These are phyloP conservation scores for Chascanopsetta lugubris DNA, from an alignment of 2,113 vertebrate species.

Conservation along the genomic window DNA sequence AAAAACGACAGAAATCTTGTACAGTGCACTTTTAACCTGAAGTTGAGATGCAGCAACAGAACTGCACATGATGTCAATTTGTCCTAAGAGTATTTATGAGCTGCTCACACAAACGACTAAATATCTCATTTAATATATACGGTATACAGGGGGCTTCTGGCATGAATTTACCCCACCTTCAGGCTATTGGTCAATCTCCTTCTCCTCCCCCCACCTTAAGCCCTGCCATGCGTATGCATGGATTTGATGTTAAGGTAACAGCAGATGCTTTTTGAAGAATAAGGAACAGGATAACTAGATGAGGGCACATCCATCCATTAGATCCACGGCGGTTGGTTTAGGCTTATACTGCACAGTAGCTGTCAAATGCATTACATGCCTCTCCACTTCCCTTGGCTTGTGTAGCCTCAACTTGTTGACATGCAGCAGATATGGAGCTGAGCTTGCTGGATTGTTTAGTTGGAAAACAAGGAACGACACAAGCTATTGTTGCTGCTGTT, in stretches of 20 bases:
- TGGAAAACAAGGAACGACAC: no score
- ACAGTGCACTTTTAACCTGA: constrained; percentile 28
- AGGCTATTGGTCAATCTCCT: constrained; percentile 47
- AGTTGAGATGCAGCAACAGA: constrained; percentile 30
- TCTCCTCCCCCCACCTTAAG: constrained; percentile 54
- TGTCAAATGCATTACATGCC: constrained; percentile 23
- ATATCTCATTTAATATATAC: constrained; percentile 74
- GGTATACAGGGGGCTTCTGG: constrained; percentile 60
- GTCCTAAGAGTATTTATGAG: constrained; percentile 50
- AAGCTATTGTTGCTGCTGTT: no score
- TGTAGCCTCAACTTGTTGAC: constrained; percentile 26
- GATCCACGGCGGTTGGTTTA: constrained; percentile 20
- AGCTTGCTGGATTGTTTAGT: constrained; percentile 12
- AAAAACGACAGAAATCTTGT: no score
- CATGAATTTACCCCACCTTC: constrained; percentile 61
- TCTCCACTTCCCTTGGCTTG: constrained; percentile 5
- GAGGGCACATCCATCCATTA: constrained; percentile 34
- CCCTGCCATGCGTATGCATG: constrained; percentile 30
- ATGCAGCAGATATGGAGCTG: constrained; percentile 2
- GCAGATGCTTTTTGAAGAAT: constrained; percentile 9
- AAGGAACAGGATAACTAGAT: constrained; percentile 50
- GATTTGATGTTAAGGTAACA: constrained; percentile 3
- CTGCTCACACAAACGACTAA: constrained; percentile 66
- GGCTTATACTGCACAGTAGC: neutral
- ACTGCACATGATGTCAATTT: constrained; percentile 57